Percentiles rank a stretch among this genome's conserved stretches.
Conservation (phyloP, 2,113 vertebrate species). For the Platichthys stellatus region DNA sequence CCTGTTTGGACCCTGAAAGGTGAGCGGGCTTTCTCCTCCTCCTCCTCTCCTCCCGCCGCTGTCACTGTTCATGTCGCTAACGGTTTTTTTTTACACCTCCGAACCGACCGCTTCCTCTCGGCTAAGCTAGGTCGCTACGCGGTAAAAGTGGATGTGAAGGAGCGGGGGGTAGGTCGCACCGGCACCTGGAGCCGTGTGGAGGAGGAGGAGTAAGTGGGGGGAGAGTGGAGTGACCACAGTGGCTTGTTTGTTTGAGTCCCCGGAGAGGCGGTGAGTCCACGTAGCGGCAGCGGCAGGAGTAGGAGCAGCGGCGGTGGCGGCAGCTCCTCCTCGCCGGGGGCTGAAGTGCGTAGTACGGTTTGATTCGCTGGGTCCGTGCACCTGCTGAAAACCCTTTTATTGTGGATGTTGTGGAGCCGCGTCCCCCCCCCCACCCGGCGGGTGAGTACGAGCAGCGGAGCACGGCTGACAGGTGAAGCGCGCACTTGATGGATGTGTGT, state of each 20-base stretch:
- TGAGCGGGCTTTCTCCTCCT: slow-evolving; percentile 23
- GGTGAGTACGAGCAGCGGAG: slow-evolving; percentile 53
- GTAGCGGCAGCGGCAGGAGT: slow-evolving; percentile 25
- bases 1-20: slow-evolving; percentile 14
- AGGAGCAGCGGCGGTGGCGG: neutral
- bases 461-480: slow-evolving; percentile 59
- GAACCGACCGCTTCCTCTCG: slow-evolving; percentile 71
- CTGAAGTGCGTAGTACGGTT: slow-evolving; percentile 67
- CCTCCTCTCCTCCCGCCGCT: neutral
- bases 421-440: slow-evolving; percentile 39
- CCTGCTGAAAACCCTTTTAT: neutral
- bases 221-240: neutral
- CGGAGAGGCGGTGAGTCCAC: slow-evolving; percentile 12
- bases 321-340: slow-evolving; percentile 29
- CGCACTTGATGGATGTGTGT: neutral
- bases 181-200: slow-evolving; percentile 41
- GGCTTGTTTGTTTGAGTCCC: slow-evolving; percentile 42
- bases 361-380: neutral
- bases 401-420: slow-evolving; percentile 13
- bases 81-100: neutral
- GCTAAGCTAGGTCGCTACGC: slow-evolving; percentile 18
- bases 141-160: slow-evolving; percentile 22
- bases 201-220: neutral
- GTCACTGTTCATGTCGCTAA: neutral
- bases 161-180: neutral